Base-by-base conservation (phyloP, 2,113 vertebrate species). In the Crotalus helleri region DNA sequence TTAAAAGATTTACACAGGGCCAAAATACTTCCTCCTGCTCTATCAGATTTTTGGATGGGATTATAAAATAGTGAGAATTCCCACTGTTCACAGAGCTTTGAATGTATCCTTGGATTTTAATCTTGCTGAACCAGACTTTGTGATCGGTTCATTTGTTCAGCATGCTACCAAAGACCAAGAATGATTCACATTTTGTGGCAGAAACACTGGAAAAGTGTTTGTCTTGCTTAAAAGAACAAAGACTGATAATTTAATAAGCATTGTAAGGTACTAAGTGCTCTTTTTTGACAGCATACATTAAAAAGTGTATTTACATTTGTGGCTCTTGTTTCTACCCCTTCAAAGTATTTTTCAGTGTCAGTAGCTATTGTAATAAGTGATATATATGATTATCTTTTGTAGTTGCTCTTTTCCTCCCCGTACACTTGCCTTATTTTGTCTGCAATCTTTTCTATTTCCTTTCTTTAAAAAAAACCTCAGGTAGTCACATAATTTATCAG, bases 371-470 rank as follows among this genome's bases (percentile, higher is more conserved):
- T 89, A 53, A 69, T 21, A 87, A 19, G 33, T 95, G 89, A 91
- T 51, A 74, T 64, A 33, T 58, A 44, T 85, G 23, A 91, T 51
- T 93, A 44, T 51, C 46, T 58, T 93, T 92, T 96, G 85, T 89
- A 94, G 93, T 54, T 94, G 92, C 88, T 91, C 94, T 44, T 26
- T 24, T 15, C 91, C 87, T 33, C 10, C 69, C 53, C 24, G 7
- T 17, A 87, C 81, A 19, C 2, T 12, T 58, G 26, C 9, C 29
- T 10, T 92, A 49, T 33, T 85, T 91, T 92, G 85, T n/a, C 24
- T 4, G 5, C 26, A 33, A 44, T 81, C 93, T 96, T 94, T 94
- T 93, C 23, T 92, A 92, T 88, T 93, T 87, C 51, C 49, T 95
- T 59, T 44, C 44, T 95, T 3, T 44, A 46, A 33, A 95, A 96